Conservation (phyloP, 2,888 invertebrate genomes). For the Pyrgus malvae region DNA sequence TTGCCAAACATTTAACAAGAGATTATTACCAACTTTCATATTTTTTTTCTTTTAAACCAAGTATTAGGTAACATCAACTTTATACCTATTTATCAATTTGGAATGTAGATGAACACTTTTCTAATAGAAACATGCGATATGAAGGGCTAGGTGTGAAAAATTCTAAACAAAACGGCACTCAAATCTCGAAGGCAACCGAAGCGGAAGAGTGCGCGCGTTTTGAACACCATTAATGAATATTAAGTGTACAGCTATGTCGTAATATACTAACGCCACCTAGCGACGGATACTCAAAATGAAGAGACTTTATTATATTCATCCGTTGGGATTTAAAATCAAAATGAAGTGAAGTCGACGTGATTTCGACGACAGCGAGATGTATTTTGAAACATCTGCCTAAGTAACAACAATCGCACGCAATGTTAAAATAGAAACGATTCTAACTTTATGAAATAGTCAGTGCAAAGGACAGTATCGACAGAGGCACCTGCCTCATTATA, state of each 20-base stretch:
- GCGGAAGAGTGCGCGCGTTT: conserved; percentile 54
- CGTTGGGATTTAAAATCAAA: conserved; percentile 6
- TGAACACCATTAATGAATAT: conserved; percentile 70
- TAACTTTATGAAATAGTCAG: too few species aligned
- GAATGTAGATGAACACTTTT: too few species aligned
- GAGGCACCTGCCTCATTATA: too few species aligned
- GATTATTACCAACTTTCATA: too few species aligned
- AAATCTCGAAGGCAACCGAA: conserved; percentile 46
- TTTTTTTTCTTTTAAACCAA: too few species aligned
- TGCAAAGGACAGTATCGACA: too few species aligned
- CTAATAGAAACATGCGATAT: not conserved
- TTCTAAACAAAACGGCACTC: conserved; percentile 48
- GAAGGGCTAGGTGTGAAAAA: not conserved
- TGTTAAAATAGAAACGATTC: too few species aligned
- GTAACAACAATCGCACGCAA: too few species aligned
- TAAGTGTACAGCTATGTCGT: conserved; percentile 53
- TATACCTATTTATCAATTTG: too few species aligned
- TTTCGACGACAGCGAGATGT: not conserved
- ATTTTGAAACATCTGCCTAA: too few species aligned
- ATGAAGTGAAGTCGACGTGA: conserved; percentile 16
- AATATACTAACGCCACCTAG: conserved; percentile 45
- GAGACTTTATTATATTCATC: conserved; percentile 8
- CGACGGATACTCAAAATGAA: conserved; percentile 34
- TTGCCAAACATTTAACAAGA: too few species aligned
- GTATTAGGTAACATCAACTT: too few species aligned